Conservation (phyloP, 2,113 vertebrate species). For the Anarhynchus alexandrinus region DNA sequence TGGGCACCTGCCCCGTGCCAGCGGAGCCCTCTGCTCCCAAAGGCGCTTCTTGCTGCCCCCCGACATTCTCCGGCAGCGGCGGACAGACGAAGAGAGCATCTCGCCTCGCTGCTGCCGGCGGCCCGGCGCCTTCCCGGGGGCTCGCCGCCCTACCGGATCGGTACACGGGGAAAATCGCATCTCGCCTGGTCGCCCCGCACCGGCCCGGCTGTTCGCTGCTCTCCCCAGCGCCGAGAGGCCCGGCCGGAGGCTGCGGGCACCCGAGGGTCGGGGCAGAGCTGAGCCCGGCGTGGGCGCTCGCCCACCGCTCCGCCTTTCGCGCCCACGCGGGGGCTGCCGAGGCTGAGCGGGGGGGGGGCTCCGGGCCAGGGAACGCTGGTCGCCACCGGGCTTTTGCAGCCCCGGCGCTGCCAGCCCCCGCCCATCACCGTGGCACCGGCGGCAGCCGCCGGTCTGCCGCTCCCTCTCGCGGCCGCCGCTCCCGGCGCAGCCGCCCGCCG, state of each 20-base stretch:
- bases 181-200: neutral
- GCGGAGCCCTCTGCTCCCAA: neutral
- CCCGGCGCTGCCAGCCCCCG: neutral
- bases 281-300: neutral
- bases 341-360: too few species aligned
- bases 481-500: neutral
- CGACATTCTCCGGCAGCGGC: neutral
- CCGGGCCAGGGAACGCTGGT: neutral
- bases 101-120: neutral
- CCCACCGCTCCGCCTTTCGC: neutral
- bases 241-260: neutral
- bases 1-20: too few species aligned
- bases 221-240: neutral
- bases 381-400: too few species aligned
- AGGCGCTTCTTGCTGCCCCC: neutral
- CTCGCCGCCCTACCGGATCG: neutral
- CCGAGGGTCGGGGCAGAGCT: neutral
- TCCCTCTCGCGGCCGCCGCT: neutral
- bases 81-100: neutral
- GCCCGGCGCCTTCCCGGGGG: neutral
- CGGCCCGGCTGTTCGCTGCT: neutral
- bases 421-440: neutral
- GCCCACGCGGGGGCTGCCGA: neutral
- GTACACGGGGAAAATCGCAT: neutral
- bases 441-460: neutral